Evolutionary conservation across 2,113 vertebrate species (phyloP).

Genomic region (Anser cygnoides): DNA sequence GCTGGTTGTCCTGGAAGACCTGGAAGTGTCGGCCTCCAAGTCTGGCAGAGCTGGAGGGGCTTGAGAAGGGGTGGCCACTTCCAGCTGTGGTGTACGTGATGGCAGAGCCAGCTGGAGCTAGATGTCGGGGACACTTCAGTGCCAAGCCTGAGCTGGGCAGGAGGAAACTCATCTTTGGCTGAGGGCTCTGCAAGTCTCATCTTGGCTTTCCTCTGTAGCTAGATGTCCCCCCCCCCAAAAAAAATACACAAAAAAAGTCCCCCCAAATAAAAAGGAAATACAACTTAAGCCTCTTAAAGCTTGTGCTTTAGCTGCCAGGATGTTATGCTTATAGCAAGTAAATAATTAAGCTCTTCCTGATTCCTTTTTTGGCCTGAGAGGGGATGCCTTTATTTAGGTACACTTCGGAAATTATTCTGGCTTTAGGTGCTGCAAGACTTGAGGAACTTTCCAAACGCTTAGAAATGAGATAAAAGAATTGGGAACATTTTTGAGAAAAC

Average conservation of each 20-base stretch:
- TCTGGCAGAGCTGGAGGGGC: not conserved
- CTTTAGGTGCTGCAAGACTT: not conserved
- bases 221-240: not conserved
- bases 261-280: not conserved
- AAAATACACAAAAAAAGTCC: not conserved
- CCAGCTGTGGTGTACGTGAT: not conserved
- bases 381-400: not conserved
- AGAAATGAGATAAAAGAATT: not conserved
- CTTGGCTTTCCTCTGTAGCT: not conserved
- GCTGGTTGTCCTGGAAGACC: conserved; percentile 12
- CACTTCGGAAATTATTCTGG: not conserved
- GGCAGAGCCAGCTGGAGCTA: not conserved
- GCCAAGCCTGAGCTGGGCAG: not conserved
- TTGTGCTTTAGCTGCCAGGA: not conserved
- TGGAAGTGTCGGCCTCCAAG: not conserved
- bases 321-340: not conserved
- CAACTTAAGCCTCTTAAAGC: not conserved
- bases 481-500: not conserved
- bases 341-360: not conserved
- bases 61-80: not conserved
- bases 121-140: not conserved
- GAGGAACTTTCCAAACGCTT: not conserved
- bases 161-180: not conserved
- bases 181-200: not conserved
- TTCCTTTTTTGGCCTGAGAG: not conserved